phyloP scores from a whole-genome alignment of 2,113 vertebrate species.

The Labrus mixtus region DNA sequence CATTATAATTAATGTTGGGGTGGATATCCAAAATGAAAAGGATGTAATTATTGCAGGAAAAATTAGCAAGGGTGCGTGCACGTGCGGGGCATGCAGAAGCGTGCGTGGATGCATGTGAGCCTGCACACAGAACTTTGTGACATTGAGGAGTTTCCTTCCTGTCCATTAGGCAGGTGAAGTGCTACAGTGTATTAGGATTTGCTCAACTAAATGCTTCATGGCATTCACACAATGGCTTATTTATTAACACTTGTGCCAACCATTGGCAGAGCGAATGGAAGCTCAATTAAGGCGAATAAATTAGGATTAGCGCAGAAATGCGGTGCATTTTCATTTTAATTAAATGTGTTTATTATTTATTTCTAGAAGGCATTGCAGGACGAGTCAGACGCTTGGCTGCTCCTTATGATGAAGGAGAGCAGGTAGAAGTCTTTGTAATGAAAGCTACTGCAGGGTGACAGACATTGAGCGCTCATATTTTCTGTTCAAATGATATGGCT shows the following conservation, averaged over 20 bases:
- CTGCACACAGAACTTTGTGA: conserved; percentile 49
- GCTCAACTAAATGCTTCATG: conserved; percentile 77
- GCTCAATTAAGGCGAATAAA: conserved; percentile 83
- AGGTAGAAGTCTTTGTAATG: neutral
- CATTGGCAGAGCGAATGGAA: conserved; percentile 77
- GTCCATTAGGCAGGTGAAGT: conserved; percentile 76
- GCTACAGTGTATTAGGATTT: conserved; percentile 72
- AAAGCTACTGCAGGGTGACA: conserved; percentile 6
- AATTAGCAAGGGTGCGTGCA: conserved; percentile 15
- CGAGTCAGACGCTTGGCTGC: conserved; percentile 48
- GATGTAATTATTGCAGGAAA: conserved; percentile 66
- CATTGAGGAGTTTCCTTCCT: conserved; percentile 62
- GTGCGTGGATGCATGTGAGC: conserved; percentile 2
- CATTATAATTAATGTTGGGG: conserved; percentile 65
- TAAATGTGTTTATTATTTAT: conserved; percentile 86
- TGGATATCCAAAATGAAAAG: conserved; percentile 53
- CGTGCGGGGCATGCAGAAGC: neutral
- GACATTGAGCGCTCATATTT: conserved; percentile 26
- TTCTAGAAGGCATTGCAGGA: conserved; percentile 57
- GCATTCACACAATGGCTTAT: conserved; percentile 79
- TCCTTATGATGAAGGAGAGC: conserved; percentile 32
- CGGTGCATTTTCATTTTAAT: conserved; percentile 82
- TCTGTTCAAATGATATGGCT: conserved; percentile 48
- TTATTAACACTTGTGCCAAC: conserved; percentile 78
- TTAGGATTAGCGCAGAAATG: conserved; percentile 84